phyloP scores from a whole-genome alignment of 2,888 invertebrate genomes.

The Beris morrisii region DNA sequence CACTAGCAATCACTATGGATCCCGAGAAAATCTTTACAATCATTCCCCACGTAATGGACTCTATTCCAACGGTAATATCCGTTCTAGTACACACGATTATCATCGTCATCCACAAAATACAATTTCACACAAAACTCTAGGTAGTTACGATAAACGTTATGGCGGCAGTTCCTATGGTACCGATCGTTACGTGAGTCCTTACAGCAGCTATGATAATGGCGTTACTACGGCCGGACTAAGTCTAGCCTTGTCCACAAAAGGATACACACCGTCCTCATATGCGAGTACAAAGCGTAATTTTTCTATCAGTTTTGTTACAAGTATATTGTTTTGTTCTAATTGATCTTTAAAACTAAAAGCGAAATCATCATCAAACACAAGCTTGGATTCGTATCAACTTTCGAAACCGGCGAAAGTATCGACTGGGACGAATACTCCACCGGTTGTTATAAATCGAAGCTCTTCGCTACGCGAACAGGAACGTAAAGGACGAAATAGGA shows the following conservation, averaged over 20 bases:
- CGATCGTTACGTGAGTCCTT: conserved; percentile 55
- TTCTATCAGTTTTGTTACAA: conserved; percentile 43
- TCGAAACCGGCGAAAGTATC: conserved; percentile 39
- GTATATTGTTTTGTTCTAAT: neutral
- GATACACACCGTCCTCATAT: conserved; percentile 38
- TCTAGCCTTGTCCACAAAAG: conserved; percentile 42
- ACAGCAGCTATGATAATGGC: conserved; percentile 55
- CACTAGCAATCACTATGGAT: conserved; percentile 49
- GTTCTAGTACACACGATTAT: conserved; percentile 2
- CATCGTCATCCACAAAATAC: conserved; percentile 22
- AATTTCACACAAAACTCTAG: conserved; percentile 35
- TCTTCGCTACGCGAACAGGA: conserved; percentile 56
- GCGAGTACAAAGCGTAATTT: conserved; percentile 39
- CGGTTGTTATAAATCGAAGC: conserved; percentile 51
- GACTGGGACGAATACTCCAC: conserved; percentile 51
- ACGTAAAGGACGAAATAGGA: conserved; percentile 54
- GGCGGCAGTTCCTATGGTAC: conserved; percentile 46
- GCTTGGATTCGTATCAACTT: conserved; percentile 44
- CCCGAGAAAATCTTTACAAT: conserved; percentile 52
- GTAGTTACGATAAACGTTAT: conserved; percentile 44
- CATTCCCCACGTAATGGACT: conserved; percentile 43
- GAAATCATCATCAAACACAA: conserved; percentile 51
- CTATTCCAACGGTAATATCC: conserved; percentile 47
- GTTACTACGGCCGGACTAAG: conserved; percentile 56
- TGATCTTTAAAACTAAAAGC: conserved; percentile 10